Conservation (phyloP, 2,888 invertebrate species). For the Teleogryllus oceanicus region DNA sequence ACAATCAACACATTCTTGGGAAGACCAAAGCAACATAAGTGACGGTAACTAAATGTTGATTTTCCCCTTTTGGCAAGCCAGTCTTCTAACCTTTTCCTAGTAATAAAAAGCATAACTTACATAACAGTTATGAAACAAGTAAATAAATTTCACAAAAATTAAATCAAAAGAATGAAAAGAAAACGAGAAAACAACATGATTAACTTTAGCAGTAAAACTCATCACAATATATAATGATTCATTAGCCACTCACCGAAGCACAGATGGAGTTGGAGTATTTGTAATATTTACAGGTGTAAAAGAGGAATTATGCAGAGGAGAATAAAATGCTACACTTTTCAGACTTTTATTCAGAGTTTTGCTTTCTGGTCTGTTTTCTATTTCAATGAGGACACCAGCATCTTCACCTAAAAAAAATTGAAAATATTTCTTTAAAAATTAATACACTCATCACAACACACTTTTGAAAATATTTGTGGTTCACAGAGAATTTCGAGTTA, state of each 20-base stretch:
- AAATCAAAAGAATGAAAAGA: background rate
- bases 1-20: background rate
- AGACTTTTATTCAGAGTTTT: background rate
- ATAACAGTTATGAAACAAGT: too few relatives aligned
- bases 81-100: conserved; percentile 46
- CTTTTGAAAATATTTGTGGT: too few relatives aligned
- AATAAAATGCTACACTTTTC: background rate
- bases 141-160: too few relatives aligned
- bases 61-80: conserved; percentile 56
- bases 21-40: conserved; percentile 55
- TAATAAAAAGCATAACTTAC: too few relatives aligned
- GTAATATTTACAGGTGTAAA: background rate
- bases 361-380: background rate
- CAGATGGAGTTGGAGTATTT: background rate
- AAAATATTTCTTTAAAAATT: too few relatives aligned
- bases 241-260: background rate
- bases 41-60: conserved; percentile 51
- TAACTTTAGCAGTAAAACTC: background rate
- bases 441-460: too few relatives aligned
- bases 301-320: background rate
- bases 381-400: too few relatives aligned
- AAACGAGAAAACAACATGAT: background rate
- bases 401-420: too few relatives aligned
- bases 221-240: background rate
- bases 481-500: too few relatives aligned